Evolutionary conservation across 2,888 invertebrate genomes (phyloP).

Genomic region (Petrophora chlorosata): DNA sequence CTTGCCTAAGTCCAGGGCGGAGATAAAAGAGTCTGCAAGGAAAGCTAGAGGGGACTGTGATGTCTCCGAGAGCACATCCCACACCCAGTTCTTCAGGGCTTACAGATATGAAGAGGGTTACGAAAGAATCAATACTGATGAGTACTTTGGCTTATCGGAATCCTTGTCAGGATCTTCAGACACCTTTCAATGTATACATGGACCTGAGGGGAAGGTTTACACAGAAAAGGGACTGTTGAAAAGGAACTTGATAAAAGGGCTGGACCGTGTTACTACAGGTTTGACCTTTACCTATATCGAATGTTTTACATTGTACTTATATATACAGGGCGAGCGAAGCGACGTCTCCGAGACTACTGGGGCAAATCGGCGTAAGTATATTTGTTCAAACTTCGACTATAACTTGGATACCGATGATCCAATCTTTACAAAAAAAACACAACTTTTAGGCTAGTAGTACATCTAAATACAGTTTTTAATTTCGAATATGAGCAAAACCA

Average conservation of each 20-base stretch:
- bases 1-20: constrained; percentile 2
- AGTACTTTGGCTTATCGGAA: constrained; percentile 52
- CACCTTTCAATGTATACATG: constrained; percentile 59
- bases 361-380: no score
- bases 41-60: constrained; percentile 44
- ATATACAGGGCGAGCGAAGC: no score
- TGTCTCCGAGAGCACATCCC: constrained; percentile 46
- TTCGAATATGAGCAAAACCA: no score
- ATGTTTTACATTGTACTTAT: no score
- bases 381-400: no score
- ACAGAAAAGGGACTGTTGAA: constrained; percentile 54
- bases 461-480: no score
- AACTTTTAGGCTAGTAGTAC: no score
- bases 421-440: no score
- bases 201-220: constrained; percentile 54
- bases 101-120: constrained; percentile 39
- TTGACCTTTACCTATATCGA: neutral
- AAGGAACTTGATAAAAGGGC: constrained; percentile 54
- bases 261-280: constrained; percentile 59
- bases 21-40: constrained; percentile 22
- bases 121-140: constrained; percentile 48
- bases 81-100: constrained; percentile 58
- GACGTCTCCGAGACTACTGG: no score
- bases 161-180: constrained; percentile 60
- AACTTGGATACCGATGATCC: no score